phyloP scores from a whole-genome alignment of 2,113 vertebrate genomes.

The Siniperca knerii region DNA sequence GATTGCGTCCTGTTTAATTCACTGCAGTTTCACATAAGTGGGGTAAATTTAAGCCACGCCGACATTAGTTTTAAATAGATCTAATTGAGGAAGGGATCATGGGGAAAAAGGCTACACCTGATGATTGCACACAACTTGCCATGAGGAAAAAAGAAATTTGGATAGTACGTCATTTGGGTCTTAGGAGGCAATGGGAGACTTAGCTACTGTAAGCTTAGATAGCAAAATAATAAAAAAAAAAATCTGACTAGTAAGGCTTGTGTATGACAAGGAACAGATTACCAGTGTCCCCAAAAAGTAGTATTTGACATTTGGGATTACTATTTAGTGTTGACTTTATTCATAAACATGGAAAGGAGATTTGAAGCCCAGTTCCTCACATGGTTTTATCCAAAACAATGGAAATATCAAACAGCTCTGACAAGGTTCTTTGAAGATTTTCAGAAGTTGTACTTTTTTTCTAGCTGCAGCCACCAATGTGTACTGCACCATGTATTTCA shows the following conservation, averaged over 20 bases:
- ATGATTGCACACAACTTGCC: constrained; percentile 79
- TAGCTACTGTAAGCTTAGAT: constrained; percentile 80
- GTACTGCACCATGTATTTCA: constrained; percentile 60
- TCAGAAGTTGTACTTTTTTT: constrained; percentile 65
- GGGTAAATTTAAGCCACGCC: constrained; percentile 85
- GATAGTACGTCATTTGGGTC: constrained; percentile 77
- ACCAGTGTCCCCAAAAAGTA: constrained; percentile 70
- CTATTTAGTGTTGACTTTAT: constrained; percentile 76
- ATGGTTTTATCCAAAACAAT: constrained; percentile 76
- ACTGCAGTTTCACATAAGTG: constrained; percentile 81
- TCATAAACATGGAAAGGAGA: constrained; percentile 74
- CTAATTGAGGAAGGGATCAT: constrained; percentile 84
- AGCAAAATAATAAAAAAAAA: constrained; percentile 59
- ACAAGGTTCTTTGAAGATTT: constrained; percentile 76
- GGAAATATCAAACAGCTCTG: constrained; percentile 60
- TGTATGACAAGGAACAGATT: constrained; percentile 81
- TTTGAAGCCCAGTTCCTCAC: constrained; percentile 57
- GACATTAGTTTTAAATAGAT: constrained; percentile 86
- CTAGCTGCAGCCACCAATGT: constrained; percentile 43
- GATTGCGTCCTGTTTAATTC: constrained; percentile 84
- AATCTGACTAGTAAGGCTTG: constrained; percentile 75
- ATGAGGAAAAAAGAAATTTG: constrained; percentile 68
- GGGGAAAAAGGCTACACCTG: constrained; percentile 83
- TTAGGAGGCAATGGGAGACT: constrained; percentile 78
- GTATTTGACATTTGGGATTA: constrained; percentile 72